A percentile compares a stretch with the other conserved stretches of the same genome.
Evolutionary conservation across 2,888 invertebrate species (phyloP).

Genomic region (Carpatolechia fugitivella): DNA sequence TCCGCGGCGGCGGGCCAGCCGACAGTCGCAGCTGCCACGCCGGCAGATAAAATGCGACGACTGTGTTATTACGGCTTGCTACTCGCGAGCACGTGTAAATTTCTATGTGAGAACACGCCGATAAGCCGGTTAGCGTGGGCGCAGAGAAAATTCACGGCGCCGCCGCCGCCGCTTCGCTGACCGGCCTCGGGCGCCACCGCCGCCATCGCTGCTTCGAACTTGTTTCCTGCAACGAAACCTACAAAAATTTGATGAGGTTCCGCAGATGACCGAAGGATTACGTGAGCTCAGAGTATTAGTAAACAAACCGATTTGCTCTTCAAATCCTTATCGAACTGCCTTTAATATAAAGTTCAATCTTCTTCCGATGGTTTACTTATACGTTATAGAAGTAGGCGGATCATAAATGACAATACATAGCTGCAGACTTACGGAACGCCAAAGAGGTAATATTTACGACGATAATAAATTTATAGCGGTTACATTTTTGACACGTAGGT

Average conservation of each 20-base stretch:
- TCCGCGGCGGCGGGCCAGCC: slow-evolving; percentile 23
- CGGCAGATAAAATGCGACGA: slow-evolving; percentile 69
- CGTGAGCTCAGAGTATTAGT: neutral
- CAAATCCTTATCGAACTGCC: neutral
- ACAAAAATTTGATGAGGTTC: slow-evolving; percentile 33
- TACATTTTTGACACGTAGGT: slow-evolving; percentile 43
- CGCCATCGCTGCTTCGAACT: slow-evolving; percentile 38
- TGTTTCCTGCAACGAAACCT: slow-evolving; percentile 37
- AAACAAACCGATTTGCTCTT: neutral
- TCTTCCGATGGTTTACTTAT: neutral
- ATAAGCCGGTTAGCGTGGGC: slow-evolving; percentile 66
- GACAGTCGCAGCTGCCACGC: slow-evolving; percentile 50
- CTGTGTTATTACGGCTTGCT: slow-evolving; percentile 65
- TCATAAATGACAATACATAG: slow-evolving; percentile 4
- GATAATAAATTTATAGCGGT: slow-evolving; percentile 35
- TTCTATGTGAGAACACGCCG: slow-evolving; percentile 71
- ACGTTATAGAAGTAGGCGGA: slow-evolving; percentile 8
- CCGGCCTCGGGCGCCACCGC: slow-evolving; percentile 24
- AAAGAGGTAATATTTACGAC: slow-evolving; percentile 25
- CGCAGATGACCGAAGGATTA: slow-evolving; percentile 16
- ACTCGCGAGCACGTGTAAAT: slow-evolving; percentile 75
- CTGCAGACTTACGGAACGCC: slow-evolving; percentile 13
- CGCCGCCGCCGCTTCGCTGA: slow-evolving; percentile 39
- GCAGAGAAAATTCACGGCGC: slow-evolving; percentile 53
- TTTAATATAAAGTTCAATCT: neutral